Conservation (phyloP, 2,797 vertebrate species). For the Sylvilagus floridanus region DNA sequence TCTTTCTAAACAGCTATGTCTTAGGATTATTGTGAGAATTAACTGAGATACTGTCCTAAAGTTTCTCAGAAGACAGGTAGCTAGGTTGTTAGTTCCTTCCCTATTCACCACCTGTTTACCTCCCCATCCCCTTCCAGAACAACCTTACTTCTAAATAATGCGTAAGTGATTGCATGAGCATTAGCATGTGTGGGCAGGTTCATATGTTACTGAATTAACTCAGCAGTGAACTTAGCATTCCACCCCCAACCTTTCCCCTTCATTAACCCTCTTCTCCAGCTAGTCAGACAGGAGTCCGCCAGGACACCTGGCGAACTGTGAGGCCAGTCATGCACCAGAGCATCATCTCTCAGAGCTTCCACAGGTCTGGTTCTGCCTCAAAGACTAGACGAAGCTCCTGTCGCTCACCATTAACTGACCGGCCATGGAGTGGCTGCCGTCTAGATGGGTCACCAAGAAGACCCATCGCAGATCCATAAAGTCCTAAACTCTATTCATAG, state of each 20-base stretch:
- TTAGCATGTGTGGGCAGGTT: background rate
- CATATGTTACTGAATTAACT: constrained; percentile 50
- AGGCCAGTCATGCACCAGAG: background rate
- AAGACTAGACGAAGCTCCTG: background rate
- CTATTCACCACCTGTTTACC: background rate
- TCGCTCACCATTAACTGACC: constrained; percentile 25
- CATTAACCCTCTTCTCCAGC: constrained; percentile 15
- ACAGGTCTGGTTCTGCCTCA: background rate
- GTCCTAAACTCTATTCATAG: constrained; percentile 86
- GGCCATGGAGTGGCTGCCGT: constrained; percentile 65
- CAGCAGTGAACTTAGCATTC: constrained; percentile 55
- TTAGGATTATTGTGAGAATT: background rate
- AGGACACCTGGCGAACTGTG: background rate
- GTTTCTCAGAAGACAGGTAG: background rate
- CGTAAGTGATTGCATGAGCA: constrained; percentile 23
- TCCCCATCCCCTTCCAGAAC: background rate
- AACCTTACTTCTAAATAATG: constrained; percentile 47
- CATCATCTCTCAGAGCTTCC: background rate
- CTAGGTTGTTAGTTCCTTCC: background rate
- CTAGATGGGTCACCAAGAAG: constrained; percentile 62
- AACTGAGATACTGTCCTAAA: background rate
- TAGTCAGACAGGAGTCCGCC: background rate
- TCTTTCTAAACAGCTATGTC: background rate
- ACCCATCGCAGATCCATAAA: constrained; percentile 79
- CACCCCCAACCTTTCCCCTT: constrained; percentile 29